Percentiles rank a stretch among this genome's conserved stretches.
Conservation (phyloP, 2,888 invertebrate genomes). For the Pseudoips prasinana region DNA sequence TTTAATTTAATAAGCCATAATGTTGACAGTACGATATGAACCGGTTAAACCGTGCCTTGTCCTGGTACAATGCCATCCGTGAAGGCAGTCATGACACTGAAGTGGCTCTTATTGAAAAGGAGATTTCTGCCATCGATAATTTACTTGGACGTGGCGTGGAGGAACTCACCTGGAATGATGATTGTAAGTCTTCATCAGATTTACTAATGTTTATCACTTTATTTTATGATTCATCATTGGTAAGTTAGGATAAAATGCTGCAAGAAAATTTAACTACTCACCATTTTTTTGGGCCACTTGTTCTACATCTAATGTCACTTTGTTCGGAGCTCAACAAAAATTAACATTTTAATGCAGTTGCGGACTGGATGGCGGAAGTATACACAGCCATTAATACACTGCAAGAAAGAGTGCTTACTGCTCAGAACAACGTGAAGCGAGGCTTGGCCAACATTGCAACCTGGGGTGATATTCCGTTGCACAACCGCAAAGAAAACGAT, state of each 20-base stretch:
- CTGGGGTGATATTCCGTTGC: constrained; percentile 90
- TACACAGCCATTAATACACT: constrained; percentile 86
- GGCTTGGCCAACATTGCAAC: constrained; percentile 81
- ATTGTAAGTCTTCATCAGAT: constrained; percentile 81
- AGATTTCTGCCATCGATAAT: constrained; percentile 88
- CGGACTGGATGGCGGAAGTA: constrained; percentile 86
- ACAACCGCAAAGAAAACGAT: constrained; percentile 83
- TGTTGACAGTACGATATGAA: constrained; percentile 82
- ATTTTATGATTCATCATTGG: too few species aligned
- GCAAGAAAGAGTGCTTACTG: constrained; percentile 85
- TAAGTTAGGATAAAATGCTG: too few species aligned
- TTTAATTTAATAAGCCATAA: background rate
- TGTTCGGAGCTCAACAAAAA: too few species aligned
- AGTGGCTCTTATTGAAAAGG: constrained; percentile 87
- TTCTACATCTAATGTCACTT: too few species aligned
- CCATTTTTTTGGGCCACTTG: too few species aligned
- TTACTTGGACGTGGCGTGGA: constrained; percentile 86
- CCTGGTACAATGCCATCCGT: constrained; percentile 92
- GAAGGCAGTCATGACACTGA: constrained; percentile 89
- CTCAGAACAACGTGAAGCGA: constrained; percentile 84
- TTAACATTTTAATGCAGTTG: constrained; percentile 69
- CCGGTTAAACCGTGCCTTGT: constrained; percentile 83
- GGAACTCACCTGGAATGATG: constrained; percentile 89
- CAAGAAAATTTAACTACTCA: too few species aligned
- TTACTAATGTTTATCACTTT: background rate